Percentiles rank a stretch among this genome's conserved stretches.
These are phyloP conservation scores for Bombus confusus DNA, from an alignment of 1,140 invertebrate species.

Conservation along the genomic window DNA sequence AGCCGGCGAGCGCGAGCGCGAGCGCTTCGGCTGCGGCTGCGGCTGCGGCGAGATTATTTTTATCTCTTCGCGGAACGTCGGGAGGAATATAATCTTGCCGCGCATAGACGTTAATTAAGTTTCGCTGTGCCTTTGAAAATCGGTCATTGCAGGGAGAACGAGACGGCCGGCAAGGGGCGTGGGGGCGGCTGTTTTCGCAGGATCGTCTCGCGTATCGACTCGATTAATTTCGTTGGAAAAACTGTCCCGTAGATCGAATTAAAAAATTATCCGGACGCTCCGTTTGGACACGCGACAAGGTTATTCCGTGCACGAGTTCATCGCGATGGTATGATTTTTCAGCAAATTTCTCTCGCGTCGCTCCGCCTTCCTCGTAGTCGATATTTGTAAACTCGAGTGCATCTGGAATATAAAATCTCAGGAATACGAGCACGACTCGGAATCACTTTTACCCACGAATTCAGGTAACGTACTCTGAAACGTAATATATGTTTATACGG, in stretches of 20 bases:
- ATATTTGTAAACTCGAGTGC: conserved; percentile 57
- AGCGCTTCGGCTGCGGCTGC: too few relatives aligned
- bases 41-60: conserved; percentile 26
- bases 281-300: not conserved
- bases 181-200: not conserved
- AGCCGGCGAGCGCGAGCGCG: not conserved
- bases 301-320: conserved; percentile 38
- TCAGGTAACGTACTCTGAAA: conserved; percentile 53
- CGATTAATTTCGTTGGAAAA: conserved; percentile 7
- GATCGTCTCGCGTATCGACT: not conserved
- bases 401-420: conserved; percentile 49
- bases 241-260: conserved; percentile 1
- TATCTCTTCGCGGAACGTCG: not conserved
- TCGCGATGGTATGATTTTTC: conserved; percentile 29
- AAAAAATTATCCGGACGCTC: conserved; percentile 8
- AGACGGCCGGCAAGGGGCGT: too few relatives aligned
- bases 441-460: conserved; percentile 55
- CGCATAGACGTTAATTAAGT: conserved; percentile 29
- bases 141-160: not conserved
- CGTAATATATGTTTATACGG: conserved; percentile 54
- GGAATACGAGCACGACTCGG: conserved; percentile 35
- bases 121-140: conserved; percentile 28
- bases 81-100: not conserved
- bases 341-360: conserved; percentile 41
- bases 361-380: not conserved